Evolutionary conservation across 2,797 vertebrate species (phyloP), one percentile per base, ranked within the genome.

Genomic region (Sparus aurata): DNA sequence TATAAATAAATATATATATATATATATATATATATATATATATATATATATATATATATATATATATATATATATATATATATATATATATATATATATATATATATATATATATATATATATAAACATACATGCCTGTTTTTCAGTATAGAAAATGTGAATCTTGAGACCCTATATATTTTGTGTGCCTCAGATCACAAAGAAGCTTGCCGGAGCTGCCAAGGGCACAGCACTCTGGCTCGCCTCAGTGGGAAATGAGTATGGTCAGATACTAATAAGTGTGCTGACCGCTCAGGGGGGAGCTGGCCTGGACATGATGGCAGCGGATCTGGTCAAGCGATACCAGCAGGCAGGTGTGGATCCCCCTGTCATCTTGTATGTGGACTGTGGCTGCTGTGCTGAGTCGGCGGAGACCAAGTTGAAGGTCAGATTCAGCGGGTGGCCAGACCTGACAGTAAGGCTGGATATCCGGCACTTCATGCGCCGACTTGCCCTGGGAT

Each of bases 391-490:
- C 12, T 83, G 83, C 68, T 79, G 79, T 45, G 47, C 18, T 10
- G 59, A 74, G 12, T 27, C 8, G 6, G 81, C 25, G 2, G 50
- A 73, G n/a, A 71, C 60, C 3, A 82, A 85, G 45, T 34, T 85
- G 23, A 49, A 73, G n/a, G n/a, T n/a, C n/a, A n/a, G n/a, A n/a
- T n/a, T n/a, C n/a, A n/a, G n/a, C n/a, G n/a, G n/a, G n/a, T n/a
- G 46, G 46, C 15, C 52, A 45, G 12, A 45, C 25, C 20, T 73
- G 4, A 27, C n/a, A 4, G 13, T 65, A 8, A 38, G 23, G 55
- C 65, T 77, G 13, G 77, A 77, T 43, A 66, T 85, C 34, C 78
- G 75, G 75, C 71, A 74, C 49, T n/a, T n/a, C n/a, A n/a, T n/a
- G n/a, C n/a, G n/a, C n/a, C n/a, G 27, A 2, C 17, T 73, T 13